Percentiles rank a stretch among this genome's conserved stretches.
These are phyloP conservation scores for Paramormyrops kingsleyae DNA, from an alignment of 2,113 vertebrate genomes.

Conservation along the genomic window DNA sequence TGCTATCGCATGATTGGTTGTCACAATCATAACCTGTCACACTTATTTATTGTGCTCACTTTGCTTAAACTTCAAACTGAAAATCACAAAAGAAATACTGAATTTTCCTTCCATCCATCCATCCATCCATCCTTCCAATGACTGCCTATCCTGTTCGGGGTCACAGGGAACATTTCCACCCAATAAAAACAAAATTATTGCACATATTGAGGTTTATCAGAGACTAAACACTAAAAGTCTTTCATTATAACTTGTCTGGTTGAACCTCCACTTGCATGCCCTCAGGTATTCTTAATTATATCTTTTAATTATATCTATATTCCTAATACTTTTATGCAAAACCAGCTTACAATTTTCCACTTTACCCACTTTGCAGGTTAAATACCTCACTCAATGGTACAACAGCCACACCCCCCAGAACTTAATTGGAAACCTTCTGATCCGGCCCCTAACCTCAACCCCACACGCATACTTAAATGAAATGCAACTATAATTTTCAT, in stretches of 20 bases:
- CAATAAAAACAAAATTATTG: not conserved
- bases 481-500: not conserved
- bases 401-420: not conserved
- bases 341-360: not conserved
- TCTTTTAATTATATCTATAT: not conserved
- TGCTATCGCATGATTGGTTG: not conserved
- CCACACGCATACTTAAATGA: not conserved
- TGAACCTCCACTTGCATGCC: not conserved
- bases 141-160: not conserved
- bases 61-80: not conserved
- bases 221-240: not conserved
- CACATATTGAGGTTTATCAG: not conserved
- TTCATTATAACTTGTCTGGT: not conserved
- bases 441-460: not conserved
- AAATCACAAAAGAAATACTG: not conserved
- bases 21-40: not conserved
- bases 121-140: not conserved
- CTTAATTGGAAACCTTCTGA: not conserved
- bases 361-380: not conserved
- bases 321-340: constrained; percentile 4
- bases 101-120: not conserved
- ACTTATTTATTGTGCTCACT: not conserved
- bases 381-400: not conserved
- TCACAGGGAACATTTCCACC: not conserved
- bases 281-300: not conserved